Evolutionary conservation across 2,797 vertebrate species (phyloP).

Genomic region (Tiaroga cobitis): DNA sequence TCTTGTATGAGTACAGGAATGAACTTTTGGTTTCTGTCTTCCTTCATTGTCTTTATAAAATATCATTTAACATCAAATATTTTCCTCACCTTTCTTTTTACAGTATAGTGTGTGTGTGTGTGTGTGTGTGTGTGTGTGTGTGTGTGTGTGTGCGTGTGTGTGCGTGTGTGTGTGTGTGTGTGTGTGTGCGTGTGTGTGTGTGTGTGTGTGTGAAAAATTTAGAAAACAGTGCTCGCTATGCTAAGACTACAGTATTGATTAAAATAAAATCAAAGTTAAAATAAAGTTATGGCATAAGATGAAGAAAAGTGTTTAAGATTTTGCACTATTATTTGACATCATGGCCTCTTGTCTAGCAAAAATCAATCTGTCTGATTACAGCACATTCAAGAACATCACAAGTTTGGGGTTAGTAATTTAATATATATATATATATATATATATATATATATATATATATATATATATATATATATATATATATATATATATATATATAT

Average conservation of each 20-base stretch:
- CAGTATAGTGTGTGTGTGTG: neutral
- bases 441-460: no score
- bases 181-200: no score
- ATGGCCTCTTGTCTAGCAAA: neutral
- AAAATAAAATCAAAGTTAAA: neutral
- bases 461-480: no score
- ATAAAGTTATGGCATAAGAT: neutral
- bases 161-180: no score
- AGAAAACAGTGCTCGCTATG: neutral
- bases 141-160: no score
- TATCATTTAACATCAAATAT: neutral
- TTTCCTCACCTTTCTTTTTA: neutral
- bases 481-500: no score
- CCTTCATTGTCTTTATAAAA: neutral
- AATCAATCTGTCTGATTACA: neutral
- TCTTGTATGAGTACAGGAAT: constrained; percentile 23
- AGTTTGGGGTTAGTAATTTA: neutral
- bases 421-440: no score
- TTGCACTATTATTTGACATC: neutral
- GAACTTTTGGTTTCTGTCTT: constrained; percentile 22
- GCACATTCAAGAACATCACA: neutral
- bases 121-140: no score
- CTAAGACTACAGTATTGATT: neutral
- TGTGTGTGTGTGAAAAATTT: neutral
- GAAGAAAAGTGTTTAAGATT: neutral